Evolutionary conservation across 2,888 invertebrate genomes (phyloP), one percentile per base, ranked within the genome.

Genomic region (Meganola albula): DNA sequence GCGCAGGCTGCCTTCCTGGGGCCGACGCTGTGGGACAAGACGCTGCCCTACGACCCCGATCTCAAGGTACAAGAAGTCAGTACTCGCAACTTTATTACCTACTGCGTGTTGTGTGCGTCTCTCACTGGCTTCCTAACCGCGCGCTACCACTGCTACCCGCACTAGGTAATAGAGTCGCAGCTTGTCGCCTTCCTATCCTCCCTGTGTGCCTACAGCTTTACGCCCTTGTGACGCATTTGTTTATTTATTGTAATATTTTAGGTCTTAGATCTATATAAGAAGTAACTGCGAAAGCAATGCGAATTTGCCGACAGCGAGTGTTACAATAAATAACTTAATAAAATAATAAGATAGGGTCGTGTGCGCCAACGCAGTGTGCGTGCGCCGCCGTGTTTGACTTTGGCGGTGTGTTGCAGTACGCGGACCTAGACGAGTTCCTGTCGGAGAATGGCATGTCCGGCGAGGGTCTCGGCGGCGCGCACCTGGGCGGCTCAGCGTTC

Each of bases 381-480:
- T 34, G 33, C 33, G 29, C 34, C 20, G 34, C 21, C 28, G 25
- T 10, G 25, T 32, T 45, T 39, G 40, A 22, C 31, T 37, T 44
- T 45, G 37, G 43, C 34, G 42, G 45, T 49, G 44, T 69, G 63
- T 88, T 89, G 57, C 89, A 96, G 94, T 97, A 97, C 84, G 97
- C 97, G 88, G 97, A 97, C 88, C 88, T 98, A 87, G 97, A 98
- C 87, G 97, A 97, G 88, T 97, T 97, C 87, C 90, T 97, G 68
- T 95, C 94, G 69, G 97, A 97, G 87, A 97, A 97, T 78, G 96
- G 95, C 61, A 95, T 96, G 83, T 95, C 95, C 50, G 91, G 93
- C 76, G 95, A 95, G 73, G 91, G 89, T 1, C 82, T 91, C 71
- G 88, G 87, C 40, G 89, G 90, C 53, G 88, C 90, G 48, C 90